Evolutionary conservation across 2,888 invertebrate species (phyloP).

Genomic region (Pammene aurita): DNA sequence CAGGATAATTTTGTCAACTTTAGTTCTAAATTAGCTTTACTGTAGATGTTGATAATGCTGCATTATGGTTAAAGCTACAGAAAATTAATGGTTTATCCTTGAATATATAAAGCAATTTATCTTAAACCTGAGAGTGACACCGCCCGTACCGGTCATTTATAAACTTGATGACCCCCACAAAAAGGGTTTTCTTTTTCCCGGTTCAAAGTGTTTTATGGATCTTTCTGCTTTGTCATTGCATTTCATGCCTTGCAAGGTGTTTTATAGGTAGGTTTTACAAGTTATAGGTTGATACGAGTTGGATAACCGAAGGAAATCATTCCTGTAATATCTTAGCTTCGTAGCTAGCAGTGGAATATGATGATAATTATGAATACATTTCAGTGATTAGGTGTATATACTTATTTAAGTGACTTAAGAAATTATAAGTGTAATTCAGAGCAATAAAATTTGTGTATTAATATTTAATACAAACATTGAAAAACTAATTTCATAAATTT

Average conservation of each 20-base stretch:
- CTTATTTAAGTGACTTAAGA: no score
- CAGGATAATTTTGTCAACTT: no score
- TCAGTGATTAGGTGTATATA: no score
- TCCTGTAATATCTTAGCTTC: no score
- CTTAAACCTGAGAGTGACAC: constrained; percentile 41
- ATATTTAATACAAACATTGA: constrained; percentile 12
- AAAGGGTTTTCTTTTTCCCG: constrained; percentile 35
- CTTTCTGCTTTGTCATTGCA: neutral
- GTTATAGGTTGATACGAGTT: no score
- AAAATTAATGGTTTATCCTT: constrained; percentile 36
- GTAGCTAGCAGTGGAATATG: no score
- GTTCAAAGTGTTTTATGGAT: constrained; percentile 12
- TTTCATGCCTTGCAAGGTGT: neutral
- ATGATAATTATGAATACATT: no score
- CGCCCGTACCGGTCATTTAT: constrained; percentile 40
- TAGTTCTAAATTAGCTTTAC: no score
- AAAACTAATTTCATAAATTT: constrained; percentile 29
- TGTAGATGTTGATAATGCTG: constrained; percentile 10
- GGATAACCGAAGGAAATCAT: no score
- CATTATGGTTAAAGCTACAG: constrained; percentile 2
- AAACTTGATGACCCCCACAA: constrained; percentile 33
- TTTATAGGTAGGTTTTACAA: neutral
- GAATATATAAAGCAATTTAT: constrained; percentile 41
- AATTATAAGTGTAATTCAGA: no score
- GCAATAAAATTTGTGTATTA: no score